phyloP scores from a whole-genome alignment of 1,140 invertebrate genomes.

The Solenopsis invicta region DNA sequence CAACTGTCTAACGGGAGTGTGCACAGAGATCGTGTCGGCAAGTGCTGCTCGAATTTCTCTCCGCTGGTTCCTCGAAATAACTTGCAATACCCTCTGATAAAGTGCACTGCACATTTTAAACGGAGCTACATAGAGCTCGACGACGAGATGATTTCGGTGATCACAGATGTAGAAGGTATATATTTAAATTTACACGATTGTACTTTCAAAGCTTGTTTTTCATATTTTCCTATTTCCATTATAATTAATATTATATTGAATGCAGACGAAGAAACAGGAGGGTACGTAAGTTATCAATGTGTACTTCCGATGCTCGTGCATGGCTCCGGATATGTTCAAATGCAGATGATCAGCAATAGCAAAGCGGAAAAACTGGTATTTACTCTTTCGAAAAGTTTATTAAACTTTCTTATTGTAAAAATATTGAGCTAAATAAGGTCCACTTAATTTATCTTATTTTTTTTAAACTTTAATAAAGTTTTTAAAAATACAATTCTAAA shows the following conservation, averaged over 20 bases:
- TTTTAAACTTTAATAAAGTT: no score
- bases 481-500: no score
- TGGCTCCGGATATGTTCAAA: constrained; percentile 91
- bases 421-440: background rate
- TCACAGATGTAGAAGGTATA: constrained; percentile 89
- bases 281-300: constrained; percentile 89
- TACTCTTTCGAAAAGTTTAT: constrained; percentile 40
- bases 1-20: constrained; percentile 82
- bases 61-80: constrained; percentile 82
- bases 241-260: background rate
- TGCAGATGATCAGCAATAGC: constrained; percentile 90
- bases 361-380: constrained; percentile 89
- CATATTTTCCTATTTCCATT: background rate
- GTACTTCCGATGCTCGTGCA: constrained; percentile 92
- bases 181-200: constrained; percentile 13
- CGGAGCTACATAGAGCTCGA: constrained; percentile 89
- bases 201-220: no score
- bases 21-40: constrained; percentile 80
- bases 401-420: background rate
- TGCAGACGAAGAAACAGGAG: constrained; percentile 89
- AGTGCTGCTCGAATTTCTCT: constrained; percentile 79
- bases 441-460: no score
- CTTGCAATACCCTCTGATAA: constrained; percentile 85
- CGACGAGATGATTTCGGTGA: constrained; percentile 89
- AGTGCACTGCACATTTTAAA: constrained; percentile 88